Evolutionary conservation across 2,888 invertebrate genomes (phyloP), one percentile per base, ranked within the genome.

Genomic region (Balanococcus diminutus): DNA sequence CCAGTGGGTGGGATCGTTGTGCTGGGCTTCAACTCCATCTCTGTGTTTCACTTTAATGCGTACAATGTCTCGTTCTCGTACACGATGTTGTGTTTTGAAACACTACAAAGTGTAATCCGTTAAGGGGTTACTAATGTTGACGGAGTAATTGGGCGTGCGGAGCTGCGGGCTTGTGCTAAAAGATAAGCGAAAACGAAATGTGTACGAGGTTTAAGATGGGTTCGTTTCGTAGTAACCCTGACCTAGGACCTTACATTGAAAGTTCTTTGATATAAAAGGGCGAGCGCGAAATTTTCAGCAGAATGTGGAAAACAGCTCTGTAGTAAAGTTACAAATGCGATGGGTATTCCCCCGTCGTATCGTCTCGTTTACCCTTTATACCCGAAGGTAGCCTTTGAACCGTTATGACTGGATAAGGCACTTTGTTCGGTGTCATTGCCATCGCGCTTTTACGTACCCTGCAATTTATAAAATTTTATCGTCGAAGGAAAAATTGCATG

Each of bases 161-260:
- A n/a, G n/a, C n/a, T n/a, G n/a, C n/a, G n/a, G 75, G 75, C 56
- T 79, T n/a, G 75, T 31, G 75, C 36, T 36, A 46, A 46, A 46
- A 51, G 32, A 82, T 46, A 51, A 51, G 82, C 25, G 82, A 56
- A 82, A 51, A 85, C 85, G 85, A 85, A 72, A 39, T 75, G 36
- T 39, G 84, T 75, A 75, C 75, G 85, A 84, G 31, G 25, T 67
- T 72, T 79, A 79, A 75, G 67, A 36, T 67, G 39, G 36, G 39
- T 79, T 75, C 84, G 25, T 25, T 42, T 84, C 79, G 75, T 85
- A 85, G 85, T 85, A 85, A 85, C 85, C 85, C 85, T 85, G 85
- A 85, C 85, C 85, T 85, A 85, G 85, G 85, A 85, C 79, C 51
- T 85, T 79, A 85, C 85, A 79, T 85, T 85, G 85, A 85, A 85